Evolutionary conservation across 2,797 vertebrate species (phyloP).

Genomic region (Urocyon cinereoargenteus): DNA sequence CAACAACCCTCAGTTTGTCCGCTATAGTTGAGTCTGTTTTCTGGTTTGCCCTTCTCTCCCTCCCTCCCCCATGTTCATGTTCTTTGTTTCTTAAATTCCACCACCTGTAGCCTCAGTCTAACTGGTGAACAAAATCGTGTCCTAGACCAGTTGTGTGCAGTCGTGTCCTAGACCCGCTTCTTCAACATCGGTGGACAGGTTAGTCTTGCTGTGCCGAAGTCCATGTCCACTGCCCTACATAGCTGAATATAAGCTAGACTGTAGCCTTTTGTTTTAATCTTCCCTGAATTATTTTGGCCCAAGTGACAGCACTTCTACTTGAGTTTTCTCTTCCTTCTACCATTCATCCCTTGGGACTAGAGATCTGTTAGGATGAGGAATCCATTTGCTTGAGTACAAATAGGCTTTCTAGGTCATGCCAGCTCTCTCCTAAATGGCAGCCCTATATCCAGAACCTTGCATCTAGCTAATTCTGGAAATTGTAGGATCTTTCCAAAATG

Average conservation of each 20-base stretch:
- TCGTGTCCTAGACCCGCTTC: neutral
- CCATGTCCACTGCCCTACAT: too few relatives aligned
- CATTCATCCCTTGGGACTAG: neutral
- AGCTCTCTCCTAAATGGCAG: neutral
- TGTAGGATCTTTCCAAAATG: neutral
- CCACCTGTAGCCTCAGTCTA: neutral
- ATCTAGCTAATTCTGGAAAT: conserved; percentile 34
- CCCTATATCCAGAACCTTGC: neutral
- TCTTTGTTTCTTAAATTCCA: too few relatives aligned
- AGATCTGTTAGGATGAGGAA: neutral
- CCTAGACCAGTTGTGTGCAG: neutral
- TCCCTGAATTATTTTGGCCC: neutral
- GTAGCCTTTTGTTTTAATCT: neutral
- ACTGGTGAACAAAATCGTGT: neutral
- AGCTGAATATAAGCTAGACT: too few relatives aligned
- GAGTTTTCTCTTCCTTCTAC: neutral
- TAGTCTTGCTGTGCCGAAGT: neutral
- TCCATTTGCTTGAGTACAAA: neutral
- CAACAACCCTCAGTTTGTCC: too few relatives aligned
- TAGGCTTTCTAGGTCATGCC: neutral
- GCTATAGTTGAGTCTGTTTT: too few relatives aligned
- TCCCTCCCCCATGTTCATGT: neutral
- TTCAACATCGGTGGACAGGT: neutral
- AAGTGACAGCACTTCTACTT: neutral
- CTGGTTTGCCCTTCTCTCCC: too few relatives aligned